These are phyloP conservation scores for Crotalus tigris DNA, from an alignment of 2,113 vertebrate species.

Conservation along the genomic window DNA sequence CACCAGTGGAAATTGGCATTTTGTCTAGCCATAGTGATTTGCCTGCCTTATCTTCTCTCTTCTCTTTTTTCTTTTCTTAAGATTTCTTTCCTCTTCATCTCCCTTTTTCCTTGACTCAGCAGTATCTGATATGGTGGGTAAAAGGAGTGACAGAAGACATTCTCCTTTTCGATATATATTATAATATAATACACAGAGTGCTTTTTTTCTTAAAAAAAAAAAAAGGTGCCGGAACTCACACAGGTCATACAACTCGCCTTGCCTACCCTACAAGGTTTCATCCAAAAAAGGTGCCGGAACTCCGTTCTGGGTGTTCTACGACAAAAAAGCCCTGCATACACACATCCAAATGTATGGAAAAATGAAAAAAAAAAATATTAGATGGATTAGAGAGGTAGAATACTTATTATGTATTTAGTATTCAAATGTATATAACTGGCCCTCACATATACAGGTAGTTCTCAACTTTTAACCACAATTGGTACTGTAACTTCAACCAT, in stretches of 20 bases:
- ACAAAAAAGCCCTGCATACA: not conserved
- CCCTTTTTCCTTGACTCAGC: not conserved
- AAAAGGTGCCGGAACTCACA: too few relatives aligned
- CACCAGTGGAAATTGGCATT: conserved; percentile 18
- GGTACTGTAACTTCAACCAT: not conserved
- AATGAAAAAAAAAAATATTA: not conserved
- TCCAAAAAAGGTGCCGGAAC: too few relatives aligned
- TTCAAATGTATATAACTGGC: not conserved
- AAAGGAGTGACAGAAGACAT: not conserved
- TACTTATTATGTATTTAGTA: not conserved
- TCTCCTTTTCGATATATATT: not conserved
- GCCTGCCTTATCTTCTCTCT: not conserved
- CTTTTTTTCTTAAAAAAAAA: too few relatives aligned
- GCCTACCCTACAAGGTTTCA: too few relatives aligned
- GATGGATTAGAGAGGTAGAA: not conserved
- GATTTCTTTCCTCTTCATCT: not conserved
- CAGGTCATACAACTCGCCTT: too few relatives aligned
- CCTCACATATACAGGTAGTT: not conserved
- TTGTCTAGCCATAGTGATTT: conserved; percentile 2
- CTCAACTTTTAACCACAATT: not conserved
- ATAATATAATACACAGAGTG: not conserved
- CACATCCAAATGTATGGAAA: not conserved
- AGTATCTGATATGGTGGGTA: not conserved
- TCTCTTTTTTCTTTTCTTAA: not conserved
- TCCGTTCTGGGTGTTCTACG: too few relatives aligned